Evolutionary conservation across 30 jellyfish, hydroid and myxozoan genomes (phyloP), one percentile per base, ranked within the genome.

Genomic region (Aurelia aurita): DNA sequence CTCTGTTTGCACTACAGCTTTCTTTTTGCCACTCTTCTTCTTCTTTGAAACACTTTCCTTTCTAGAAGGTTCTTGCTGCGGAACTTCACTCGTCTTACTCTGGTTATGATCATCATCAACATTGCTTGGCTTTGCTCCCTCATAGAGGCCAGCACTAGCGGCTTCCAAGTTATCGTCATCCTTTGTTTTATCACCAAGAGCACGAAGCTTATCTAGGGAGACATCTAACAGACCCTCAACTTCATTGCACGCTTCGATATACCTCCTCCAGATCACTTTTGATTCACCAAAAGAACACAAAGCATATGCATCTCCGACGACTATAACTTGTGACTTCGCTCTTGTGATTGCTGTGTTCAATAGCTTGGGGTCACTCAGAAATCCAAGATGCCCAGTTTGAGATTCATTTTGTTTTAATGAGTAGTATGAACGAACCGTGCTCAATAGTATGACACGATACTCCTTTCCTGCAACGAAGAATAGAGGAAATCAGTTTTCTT

Each of bases 271-370:
- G 21, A 80, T 54, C 9, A 85, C 46, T 21, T 31, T 34, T 18
- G 81, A 77, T 58, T 58, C 62, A 16, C 89, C 89, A n/a, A 77
- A 11, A 9, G 61, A 18, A 9, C 89, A 77, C 35, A 77, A 60
- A 2, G 89, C 89, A 16, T 23, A 11, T 12, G 89, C 64, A 27
- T 77, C 89, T 23, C 89, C 89, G 5, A 77, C 84, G 19, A 57
- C 32, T 15, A 57, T 25, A 10, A 58, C 79, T 16, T 34, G 80
- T 46, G 22, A 61, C n/a, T 68, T 29, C 20, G 89, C 89, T 23
- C 89, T 66, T 22, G 89, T 77, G 55, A 77, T 77, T 29, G 89
- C 89, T 5, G 89, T 77, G 68, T 77, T 77, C 43, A 77, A 69
- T 11, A 77, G 32, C 86, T 77, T 77, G 0, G 89, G 89, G 29